phyloP scores from a whole-genome alignment of 2,113 vertebrate genomes.

The Myotis brandtii region DNA sequence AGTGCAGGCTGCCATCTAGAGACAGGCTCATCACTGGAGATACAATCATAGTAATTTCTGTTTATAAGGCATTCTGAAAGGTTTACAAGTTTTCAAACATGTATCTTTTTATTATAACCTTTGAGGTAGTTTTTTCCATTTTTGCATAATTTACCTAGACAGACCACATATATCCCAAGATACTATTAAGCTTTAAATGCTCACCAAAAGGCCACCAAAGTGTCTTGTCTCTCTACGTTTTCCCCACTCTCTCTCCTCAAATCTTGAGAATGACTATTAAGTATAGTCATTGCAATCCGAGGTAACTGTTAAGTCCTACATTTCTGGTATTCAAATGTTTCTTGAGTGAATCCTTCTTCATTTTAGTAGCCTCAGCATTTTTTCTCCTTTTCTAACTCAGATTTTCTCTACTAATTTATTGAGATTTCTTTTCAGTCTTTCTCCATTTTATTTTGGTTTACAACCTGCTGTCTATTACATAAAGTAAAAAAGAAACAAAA shows the following conservation, averaged over 20 bases:
- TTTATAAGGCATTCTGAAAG: neutral
- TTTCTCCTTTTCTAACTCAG: neutral
- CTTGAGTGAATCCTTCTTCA: neutral
- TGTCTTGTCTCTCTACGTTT: neutral
- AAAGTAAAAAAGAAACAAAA: slow-evolving; percentile 29
- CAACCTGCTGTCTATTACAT: neutral
- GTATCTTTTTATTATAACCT: neutral
- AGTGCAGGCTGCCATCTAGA: slow-evolving; percentile 68
- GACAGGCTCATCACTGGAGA: slow-evolving; percentile 46
- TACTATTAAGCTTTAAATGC: neutral
- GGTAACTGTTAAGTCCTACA: neutral
- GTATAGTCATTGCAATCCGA: neutral
- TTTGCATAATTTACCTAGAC: neutral
- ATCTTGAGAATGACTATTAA: neutral
- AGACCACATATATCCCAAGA: neutral
- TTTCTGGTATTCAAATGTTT: neutral
- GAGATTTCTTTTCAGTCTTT: neutral
- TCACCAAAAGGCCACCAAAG: neutral
- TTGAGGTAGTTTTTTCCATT: neutral
- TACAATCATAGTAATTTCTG: neutral
- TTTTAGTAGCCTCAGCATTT: slow-evolving; percentile 30
- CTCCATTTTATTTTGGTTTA: neutral
- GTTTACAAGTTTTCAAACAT: neutral
- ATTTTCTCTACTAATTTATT: slow-evolving; percentile 33
- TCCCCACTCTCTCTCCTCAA: neutral